A percentile compares a stretch with the other conserved stretches of the same genome.
Conservation (phyloP, 1,140 invertebrate genomes). For the Caenorhabditis elegans region DNA sequence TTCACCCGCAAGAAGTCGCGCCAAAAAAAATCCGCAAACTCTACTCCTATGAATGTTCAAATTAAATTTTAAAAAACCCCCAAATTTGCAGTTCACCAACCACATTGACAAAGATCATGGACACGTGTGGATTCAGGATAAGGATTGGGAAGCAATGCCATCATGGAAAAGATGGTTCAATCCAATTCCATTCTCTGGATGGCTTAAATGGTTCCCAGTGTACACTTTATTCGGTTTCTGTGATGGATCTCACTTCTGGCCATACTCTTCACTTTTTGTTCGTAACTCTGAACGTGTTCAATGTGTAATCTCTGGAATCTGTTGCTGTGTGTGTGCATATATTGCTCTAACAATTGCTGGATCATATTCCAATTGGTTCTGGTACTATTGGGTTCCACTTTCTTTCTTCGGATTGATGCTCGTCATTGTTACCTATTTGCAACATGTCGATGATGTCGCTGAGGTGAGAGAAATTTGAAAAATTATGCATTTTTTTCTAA, state of each 20-base stretch:
- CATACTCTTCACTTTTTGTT: slow-evolving; percentile 55
- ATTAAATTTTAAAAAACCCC: too few relatives aligned
- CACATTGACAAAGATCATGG: slow-evolving; percentile 62
- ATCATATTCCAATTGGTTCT: slow-evolving; percentile 57
- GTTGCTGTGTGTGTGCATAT: slow-evolving; percentile 51
- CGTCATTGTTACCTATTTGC: slow-evolving; percentile 68
- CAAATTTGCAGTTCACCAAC: slow-evolving; percentile 48
- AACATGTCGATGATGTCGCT: slow-evolving; percentile 59
- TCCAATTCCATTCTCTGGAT: slow-evolving; percentile 52
- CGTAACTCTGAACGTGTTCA: slow-evolving; percentile 60
- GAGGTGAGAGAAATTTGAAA: too few relatives aligned
- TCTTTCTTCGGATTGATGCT: slow-evolving; percentile 66
- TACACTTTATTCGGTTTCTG: slow-evolving; percentile 62
- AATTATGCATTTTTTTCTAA: too few relatives aligned
- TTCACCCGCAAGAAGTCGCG: too few relatives aligned
- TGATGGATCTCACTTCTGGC: slow-evolving; percentile 64
- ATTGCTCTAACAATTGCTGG: slow-evolving; percentile 56
- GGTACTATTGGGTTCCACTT: slow-evolving; percentile 67
- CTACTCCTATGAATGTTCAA: too few relatives aligned
- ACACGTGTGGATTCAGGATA: slow-evolving; percentile 62
- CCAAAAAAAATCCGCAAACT: too few relatives aligned
- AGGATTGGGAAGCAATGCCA: slow-evolving; percentile 44
- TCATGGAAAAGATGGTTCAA: slow-evolving; percentile 53
- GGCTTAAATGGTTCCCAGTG: slow-evolving; percentile 52
- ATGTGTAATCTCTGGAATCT: slow-evolving; percentile 54